Evolutionary conservation across 2,797 vertebrate genomes (phyloP).

Genomic region (Eleutherodactylus coqui): DNA sequence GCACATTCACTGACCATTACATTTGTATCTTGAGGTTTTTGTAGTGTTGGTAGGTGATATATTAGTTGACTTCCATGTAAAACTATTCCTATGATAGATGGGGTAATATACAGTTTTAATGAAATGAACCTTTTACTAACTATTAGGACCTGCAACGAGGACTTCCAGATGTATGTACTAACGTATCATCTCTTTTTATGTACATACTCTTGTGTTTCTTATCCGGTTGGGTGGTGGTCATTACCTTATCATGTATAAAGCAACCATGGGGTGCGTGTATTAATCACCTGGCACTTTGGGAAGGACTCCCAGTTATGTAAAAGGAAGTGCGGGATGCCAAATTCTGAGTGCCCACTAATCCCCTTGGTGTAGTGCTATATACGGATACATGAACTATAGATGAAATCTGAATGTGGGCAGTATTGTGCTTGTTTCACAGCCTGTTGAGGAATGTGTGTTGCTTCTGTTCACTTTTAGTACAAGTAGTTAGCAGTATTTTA

Average conservation of each 20-base stretch:
- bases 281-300: not conserved
- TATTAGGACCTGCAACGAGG: not conserved
- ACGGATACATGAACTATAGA: not conserved
- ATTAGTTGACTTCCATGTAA: not conserved
- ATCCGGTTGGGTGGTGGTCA: not conserved
- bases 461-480: not conserved
- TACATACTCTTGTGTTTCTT: conserved; percentile 3
- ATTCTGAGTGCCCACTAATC: not conserved
- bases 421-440: not conserved
- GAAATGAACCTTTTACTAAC: not conserved
- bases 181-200: not conserved
- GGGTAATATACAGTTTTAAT: not conserved
- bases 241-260: not conserved
- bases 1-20: not conserved
- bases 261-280: not conserved
- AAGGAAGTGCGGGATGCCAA: not conserved
- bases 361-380: not conserved
- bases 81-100: not conserved
- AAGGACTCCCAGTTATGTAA: not conserved
- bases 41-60: not conserved
- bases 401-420: no score
- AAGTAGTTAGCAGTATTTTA: not conserved
- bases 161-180: not conserved
- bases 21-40: not conserved
- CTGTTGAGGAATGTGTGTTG: not conserved